Evolutionary conservation across 2,888 invertebrate genomes (phyloP).

Genomic region (Nebria brevicollis): DNA sequence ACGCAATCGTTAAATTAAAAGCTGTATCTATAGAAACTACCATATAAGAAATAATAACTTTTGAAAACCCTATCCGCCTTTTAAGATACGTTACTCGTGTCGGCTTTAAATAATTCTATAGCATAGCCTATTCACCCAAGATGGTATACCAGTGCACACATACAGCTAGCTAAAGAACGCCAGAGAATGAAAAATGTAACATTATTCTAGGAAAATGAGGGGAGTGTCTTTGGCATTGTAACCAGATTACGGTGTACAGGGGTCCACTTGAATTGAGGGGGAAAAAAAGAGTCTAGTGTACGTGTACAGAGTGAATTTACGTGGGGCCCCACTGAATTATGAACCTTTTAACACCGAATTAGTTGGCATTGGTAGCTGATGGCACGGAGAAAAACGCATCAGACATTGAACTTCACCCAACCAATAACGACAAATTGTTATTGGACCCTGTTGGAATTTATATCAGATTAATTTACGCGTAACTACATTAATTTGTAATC

Average conservation of each 20-base stretch:
- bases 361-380: conserved; percentile 13
- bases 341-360: conserved; percentile 41
- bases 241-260: conserved; percentile 36
- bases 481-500: background rate
- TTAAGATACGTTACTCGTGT: background rate
- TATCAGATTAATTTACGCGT: background rate
- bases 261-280: background rate
- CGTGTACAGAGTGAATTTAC: too few species aligned
- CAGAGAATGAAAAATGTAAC: conserved; percentile 34
- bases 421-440: background rate
- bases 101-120: conserved; percentile 28
- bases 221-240: conserved; percentile 33
- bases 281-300: background rate
- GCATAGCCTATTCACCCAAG: conserved; percentile 20
- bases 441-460: background rate
- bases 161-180: background rate
- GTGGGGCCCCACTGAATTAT: conserved; percentile 25
- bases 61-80: background rate
- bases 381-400: background rate
- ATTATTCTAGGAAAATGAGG: conserved; percentile 26
- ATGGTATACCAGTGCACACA: conserved; percentile 10
- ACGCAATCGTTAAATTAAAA: too few species aligned
- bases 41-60: background rate
- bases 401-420: background rate
- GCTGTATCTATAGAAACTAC: background rate